Conservation (phyloP, 2,797 vertebrate species). For the Tokudaia muenninki region DNA sequence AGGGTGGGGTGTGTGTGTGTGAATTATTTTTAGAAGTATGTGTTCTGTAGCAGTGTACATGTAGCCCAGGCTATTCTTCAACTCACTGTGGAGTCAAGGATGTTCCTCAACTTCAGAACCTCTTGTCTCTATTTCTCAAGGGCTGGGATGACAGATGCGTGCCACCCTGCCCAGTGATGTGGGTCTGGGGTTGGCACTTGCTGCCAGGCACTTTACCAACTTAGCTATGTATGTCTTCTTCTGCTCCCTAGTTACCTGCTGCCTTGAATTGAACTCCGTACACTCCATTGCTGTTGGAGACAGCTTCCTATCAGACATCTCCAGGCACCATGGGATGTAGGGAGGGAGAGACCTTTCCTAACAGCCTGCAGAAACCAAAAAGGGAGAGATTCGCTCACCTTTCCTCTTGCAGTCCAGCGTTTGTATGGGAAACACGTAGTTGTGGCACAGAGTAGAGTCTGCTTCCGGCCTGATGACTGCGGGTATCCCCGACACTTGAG, state of each 20-base stretch:
- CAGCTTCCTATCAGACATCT: slow-evolving; percentile 33
- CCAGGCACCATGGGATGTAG: background rate
- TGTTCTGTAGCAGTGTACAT: background rate
- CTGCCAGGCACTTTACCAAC: background rate
- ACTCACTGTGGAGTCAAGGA: background rate
- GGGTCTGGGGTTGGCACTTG: background rate
- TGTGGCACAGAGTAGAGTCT: slow-evolving; percentile 94
- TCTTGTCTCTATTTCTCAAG: background rate
- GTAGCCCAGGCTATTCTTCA: background rate
- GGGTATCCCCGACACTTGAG: slow-evolving; percentile 79
- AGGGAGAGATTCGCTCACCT: slow-evolving; percentile 89
- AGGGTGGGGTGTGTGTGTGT: background rate
- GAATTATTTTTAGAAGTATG: background rate
- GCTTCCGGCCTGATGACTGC: slow-evolving; percentile 85
- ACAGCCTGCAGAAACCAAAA: background rate
- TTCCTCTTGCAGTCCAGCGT: slow-evolving; percentile 94
- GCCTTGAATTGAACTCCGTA: background rate
- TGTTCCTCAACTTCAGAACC: background rate
- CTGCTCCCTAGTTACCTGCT: background rate
- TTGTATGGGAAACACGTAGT: slow-evolving; percentile 93
- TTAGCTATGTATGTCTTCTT: background rate
- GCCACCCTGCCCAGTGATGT: background rate
- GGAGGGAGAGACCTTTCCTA: slow-evolving; percentile 6
- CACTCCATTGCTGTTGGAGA: background rate
- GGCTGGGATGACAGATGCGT: background rate